Conservation (phyloP, 2,113 vertebrate species). For the Eulacestoma nigropectus region DNA sequence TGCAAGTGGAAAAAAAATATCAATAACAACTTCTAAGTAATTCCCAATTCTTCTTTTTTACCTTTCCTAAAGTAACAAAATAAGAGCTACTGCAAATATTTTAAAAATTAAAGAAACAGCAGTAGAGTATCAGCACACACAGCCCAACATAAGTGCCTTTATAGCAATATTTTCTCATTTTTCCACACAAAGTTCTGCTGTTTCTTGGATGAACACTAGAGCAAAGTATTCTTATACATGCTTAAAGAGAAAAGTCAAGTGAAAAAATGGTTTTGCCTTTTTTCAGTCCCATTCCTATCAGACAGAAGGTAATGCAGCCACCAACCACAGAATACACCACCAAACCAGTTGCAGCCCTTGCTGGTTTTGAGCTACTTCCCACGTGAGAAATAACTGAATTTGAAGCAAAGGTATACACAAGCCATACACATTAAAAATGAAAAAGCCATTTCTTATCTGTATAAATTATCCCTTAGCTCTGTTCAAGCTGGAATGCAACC, state of each 20-base stretch:
- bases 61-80: neutral
- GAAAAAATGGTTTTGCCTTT: accelerated
- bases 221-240: neutral
- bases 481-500: neutral
- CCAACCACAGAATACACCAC: neutral
- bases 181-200: neutral
- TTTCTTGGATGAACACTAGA: neutral
- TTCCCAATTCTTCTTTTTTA: neutral
- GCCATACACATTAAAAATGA: neutral
- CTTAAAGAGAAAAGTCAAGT: neutral
- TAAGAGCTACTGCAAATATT: neutral
- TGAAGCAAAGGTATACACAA: neutral
- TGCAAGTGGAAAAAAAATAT: neutral
- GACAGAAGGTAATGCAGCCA: neutral
- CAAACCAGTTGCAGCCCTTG: neutral
- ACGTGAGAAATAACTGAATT: neutral
- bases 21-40: neutral
- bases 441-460: conserved; percentile 16
- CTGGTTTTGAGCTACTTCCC: neutral
- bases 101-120: neutral
- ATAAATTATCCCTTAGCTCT: neutral
- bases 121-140: neutral
- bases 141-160: neutral
- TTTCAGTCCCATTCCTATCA: neutral
- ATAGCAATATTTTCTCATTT: neutral